Conservation (phyloP, 2,113 vertebrate genomes). For the Tragelaphus buxtoni region DNA sequence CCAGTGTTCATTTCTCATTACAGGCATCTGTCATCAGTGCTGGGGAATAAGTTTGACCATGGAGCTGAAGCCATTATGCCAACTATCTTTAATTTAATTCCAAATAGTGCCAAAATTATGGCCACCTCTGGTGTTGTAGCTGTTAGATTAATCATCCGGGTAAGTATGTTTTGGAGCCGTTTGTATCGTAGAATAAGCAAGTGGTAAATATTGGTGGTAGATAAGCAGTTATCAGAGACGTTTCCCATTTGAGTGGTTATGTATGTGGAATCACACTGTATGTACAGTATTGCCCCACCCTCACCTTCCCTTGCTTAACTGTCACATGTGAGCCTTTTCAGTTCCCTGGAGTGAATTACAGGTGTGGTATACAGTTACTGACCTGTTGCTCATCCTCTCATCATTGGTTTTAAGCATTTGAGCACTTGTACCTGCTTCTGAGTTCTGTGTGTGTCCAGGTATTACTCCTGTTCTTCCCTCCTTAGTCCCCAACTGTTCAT, state of each 20-base stretch:
- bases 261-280: background rate
- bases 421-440: background rate
- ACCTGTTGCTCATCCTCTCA: background rate
- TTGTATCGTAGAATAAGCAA: background rate
- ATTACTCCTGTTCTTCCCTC: background rate
- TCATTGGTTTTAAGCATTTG: background rate
- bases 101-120: slow-evolving; percentile 99
- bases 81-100: slow-evolving; percentile 97
- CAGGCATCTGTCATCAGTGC: slow-evolving; percentile 91
- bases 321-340: background rate
- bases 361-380: background rate
- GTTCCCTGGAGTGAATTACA: background rate
- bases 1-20: slow-evolving; percentile 53
- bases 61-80: slow-evolving; percentile 98
- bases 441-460: background rate
- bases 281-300: rapidly evolving
- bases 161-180: slow-evolving; percentile 76
- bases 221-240: background rate
- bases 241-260: background rate
- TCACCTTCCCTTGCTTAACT: background rate
- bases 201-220: background rate
- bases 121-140: slow-evolving; percentile 95
- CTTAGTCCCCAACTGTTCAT: background rate
- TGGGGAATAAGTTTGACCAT: slow-evolving; percentile 98
- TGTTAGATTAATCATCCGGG: slow-evolving; percentile 96